These are phyloP conservation scores for Diorhabda sublineata DNA, from an alignment of 1,140 invertebrate species.

Conservation along the genomic window DNA sequence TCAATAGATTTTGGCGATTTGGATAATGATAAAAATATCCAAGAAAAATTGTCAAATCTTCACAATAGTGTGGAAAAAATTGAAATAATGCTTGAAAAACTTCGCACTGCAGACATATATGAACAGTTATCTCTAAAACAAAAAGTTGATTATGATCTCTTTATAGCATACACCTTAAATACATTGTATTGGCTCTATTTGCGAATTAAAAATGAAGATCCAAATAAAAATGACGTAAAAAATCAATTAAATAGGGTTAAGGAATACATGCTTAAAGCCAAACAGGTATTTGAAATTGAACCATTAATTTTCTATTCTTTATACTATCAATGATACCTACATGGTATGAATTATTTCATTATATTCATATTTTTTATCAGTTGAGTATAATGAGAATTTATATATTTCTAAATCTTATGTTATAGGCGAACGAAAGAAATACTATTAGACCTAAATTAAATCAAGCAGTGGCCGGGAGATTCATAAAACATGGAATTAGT, in stretches of 20 bases:
- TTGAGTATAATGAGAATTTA: slow-evolving; percentile 12
- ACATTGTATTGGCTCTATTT: slow-evolving; percentile 59
- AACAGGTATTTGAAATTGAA: slow-evolving; percentile 46
- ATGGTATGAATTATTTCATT: not conserved
- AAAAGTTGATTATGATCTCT: slow-evolving; percentile 58
- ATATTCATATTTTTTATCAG: not conserved
- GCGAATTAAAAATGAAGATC: slow-evolving; percentile 54
- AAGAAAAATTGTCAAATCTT: slow-evolving; percentile 51
- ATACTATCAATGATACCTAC: not conserved
- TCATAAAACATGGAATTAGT: slow-evolving; percentile 53
- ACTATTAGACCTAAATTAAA: slow-evolving; percentile 54
- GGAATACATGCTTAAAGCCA: slow-evolving; percentile 55
- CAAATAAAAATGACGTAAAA: slow-evolving; percentile 53
- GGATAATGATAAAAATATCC: slow-evolving; percentile 47
- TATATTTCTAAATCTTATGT: slow-evolving; percentile 11
- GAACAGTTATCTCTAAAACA: slow-evolving; percentile 52
- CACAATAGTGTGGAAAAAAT: slow-evolving; percentile 52
- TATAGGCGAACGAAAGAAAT: slow-evolving; percentile 49
- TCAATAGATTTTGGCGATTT: slow-evolving; percentile 47
- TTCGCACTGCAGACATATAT: slow-evolving; percentile 46
- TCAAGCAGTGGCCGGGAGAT: slow-evolving; percentile 54
- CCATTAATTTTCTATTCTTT: not conserved
- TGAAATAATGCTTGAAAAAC: slow-evolving; percentile 48
- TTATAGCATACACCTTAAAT: slow-evolving; percentile 55
- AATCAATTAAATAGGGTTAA: slow-evolving; percentile 55